These are phyloP conservation scores for Penaeus japonicus DNA, from an alignment of 1,140 invertebrate genomes.

Conservation along the genomic window DNA sequence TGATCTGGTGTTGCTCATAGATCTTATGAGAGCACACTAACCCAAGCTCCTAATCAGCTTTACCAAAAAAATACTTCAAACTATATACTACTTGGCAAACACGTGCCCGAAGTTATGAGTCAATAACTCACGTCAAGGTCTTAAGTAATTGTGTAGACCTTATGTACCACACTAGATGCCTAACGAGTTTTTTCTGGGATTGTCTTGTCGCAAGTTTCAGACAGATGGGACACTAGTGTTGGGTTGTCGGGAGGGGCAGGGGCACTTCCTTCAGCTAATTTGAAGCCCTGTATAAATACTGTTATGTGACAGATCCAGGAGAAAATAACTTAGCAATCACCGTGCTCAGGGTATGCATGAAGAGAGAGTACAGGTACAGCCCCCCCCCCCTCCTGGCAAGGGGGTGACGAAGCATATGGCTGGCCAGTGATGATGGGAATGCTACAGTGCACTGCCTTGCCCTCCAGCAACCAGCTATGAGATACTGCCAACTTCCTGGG, in stretches of 20 bases:
- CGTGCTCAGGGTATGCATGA: not conserved
- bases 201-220: constrained; percentile 56
- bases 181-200: constrained; percentile 53
- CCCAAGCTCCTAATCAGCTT: constrained; percentile 52
- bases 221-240: constrained; percentile 56
- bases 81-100: constrained; percentile 52
- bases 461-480: constrained; percentile 54
- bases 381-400: constrained; percentile 31
- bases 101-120: constrained; percentile 36
- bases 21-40: constrained; percentile 49
- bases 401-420: constrained; percentile 20
- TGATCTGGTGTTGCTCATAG: constrained; percentile 38
- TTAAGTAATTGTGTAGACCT: constrained; percentile 46
- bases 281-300: constrained; percentile 51
- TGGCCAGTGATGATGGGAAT: constrained; percentile 42
- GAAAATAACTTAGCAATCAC: not conserved
- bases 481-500: constrained; percentile 59
- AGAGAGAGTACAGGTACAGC: not conserved
- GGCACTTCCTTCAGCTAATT: constrained; percentile 35
- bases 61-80: constrained; percentile 47
- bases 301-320: constrained; percentile 1
- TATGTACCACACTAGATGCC: constrained; percentile 53
- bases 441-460: constrained; percentile 52
- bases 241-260: constrained; percentile 49
- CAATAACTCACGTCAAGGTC: constrained; percentile 29